These are phyloP conservation scores for Megaceryle maxima DNA, from an alignment of 2,113 vertebrate species.

Conservation along the genomic window DNA sequence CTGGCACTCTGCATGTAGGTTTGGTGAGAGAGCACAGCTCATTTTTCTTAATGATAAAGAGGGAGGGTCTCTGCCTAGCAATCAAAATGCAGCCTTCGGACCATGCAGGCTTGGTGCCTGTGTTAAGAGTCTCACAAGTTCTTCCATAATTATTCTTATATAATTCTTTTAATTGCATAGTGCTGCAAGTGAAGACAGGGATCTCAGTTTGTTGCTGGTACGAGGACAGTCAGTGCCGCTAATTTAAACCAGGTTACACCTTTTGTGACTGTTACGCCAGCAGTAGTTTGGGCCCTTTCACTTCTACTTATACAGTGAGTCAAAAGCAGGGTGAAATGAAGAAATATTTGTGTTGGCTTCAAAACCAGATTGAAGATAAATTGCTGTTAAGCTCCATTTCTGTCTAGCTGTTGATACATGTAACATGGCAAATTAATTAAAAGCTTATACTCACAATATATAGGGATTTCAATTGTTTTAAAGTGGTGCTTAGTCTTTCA, in stretches of 20 bases:
- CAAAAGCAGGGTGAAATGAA: slow-evolving; percentile 50
- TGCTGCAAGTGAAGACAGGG: not conserved
- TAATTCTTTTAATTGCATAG: not conserved
- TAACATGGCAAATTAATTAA: slow-evolving; percentile 63
- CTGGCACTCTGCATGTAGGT: not conserved
- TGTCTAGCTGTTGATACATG: slow-evolving; percentile 50
- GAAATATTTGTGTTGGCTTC: slow-evolving; percentile 61
- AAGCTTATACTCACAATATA: slow-evolving; percentile 61
- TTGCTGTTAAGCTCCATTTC: slow-evolving; percentile 42
- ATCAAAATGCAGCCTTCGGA: not conserved
- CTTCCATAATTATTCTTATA: not conserved
- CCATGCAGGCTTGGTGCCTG: not conserved
- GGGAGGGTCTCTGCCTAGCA: not conserved
- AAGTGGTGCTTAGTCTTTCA: slow-evolving; percentile 57
- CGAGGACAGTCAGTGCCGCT: not conserved
- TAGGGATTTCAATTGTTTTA: slow-evolving; percentile 53
- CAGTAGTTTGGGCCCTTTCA: not conserved
- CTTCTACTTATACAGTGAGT: not conserved
- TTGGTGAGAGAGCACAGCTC: not conserved
- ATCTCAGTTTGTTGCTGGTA: not conserved
- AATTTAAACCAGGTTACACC: not conserved
- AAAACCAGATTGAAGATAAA: slow-evolving; percentile 42
- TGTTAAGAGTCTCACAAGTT: not conserved
- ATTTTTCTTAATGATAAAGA: not conserved
- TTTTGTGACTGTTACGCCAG: not conserved